Conservation (phyloP, 64 coral and sea anemone species). For the Stichodactyla helianthus region DNA sequence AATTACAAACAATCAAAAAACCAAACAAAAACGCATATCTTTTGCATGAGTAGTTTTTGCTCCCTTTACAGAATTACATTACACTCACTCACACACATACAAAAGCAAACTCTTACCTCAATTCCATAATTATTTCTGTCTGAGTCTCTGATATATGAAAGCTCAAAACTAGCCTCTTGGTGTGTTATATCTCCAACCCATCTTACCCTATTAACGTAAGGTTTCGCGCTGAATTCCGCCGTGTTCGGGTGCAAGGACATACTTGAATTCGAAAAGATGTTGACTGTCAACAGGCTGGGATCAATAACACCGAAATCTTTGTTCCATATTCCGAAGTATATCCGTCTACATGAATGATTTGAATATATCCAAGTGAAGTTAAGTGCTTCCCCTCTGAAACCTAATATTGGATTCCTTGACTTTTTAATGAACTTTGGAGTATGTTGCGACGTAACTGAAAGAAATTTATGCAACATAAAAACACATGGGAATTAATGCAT, state of each 20-base stretch:
- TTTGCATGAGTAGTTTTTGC: no score
- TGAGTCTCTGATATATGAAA: not conserved
- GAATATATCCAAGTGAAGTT: constrained; percentile 1
- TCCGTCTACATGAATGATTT: not conserved
- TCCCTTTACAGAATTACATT: no score
- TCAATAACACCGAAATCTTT: not conserved
- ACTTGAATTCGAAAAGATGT: not conserved
- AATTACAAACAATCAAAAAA: no score
- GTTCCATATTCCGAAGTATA: not conserved
- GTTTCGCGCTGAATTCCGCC: not conserved
- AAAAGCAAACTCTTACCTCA: not conserved
- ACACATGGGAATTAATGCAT: no score
- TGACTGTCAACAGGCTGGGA: not conserved
- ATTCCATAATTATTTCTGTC: constrained; percentile 1
- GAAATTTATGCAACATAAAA: not conserved
- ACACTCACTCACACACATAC: no score
- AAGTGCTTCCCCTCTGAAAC: not conserved
- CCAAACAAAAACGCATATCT: no score
- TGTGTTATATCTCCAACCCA: not conserved
- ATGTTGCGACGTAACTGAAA: not conserved
- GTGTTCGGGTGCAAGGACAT: not conserved
- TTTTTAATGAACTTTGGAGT: not conserved
- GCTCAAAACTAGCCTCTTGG: not conserved
- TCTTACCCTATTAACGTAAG: not conserved
- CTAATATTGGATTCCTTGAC: not conserved